phyloP scores from a whole-genome alignment of 1,140 invertebrate genomes.

The Nymphalis io region DNA sequence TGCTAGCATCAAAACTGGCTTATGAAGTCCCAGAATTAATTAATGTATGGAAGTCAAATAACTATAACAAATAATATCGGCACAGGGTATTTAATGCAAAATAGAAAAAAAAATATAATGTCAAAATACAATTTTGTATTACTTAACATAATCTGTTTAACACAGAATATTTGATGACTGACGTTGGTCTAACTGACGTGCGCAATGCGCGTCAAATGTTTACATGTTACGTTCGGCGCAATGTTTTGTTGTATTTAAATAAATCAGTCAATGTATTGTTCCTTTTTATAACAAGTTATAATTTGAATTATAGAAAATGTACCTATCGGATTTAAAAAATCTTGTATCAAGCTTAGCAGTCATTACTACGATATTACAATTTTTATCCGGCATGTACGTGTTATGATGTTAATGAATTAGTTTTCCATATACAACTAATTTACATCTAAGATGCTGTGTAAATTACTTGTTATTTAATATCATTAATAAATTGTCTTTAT shows the following conservation, averaged over 20 bases:
- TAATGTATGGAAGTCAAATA: too few relatives aligned
- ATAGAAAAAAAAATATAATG: too few relatives aligned
- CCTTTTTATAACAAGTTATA: not conserved
- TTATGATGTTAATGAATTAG: not conserved
- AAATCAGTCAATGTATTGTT: not conserved
- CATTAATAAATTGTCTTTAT: slow-evolving; percentile 4
- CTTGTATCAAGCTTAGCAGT: slow-evolving; percentile 60
- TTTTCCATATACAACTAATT: not conserved
- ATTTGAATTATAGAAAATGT: slow-evolving; percentile 39
- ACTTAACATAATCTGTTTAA: not conserved
- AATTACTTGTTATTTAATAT: too few relatives aligned
- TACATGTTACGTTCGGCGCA: not conserved
- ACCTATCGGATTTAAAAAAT: slow-evolving; percentile 47
- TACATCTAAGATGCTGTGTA: not conserved
- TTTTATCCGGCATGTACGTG: slow-evolving; percentile 67
- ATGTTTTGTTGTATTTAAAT: slow-evolving; percentile 1
- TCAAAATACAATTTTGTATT: too few relatives aligned
- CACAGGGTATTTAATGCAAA: too few relatives aligned
- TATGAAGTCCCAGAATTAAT: too few relatives aligned
- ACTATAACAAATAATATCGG: too few relatives aligned
- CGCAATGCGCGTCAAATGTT: not conserved
- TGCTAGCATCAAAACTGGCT: too few relatives aligned
- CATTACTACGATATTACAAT: slow-evolving; percentile 63
- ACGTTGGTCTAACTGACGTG: too few relatives aligned
- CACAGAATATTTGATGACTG: not conserved